Conservation (phyloP, 2,113 vertebrate species). For the Accipiter virgatus region DNA sequence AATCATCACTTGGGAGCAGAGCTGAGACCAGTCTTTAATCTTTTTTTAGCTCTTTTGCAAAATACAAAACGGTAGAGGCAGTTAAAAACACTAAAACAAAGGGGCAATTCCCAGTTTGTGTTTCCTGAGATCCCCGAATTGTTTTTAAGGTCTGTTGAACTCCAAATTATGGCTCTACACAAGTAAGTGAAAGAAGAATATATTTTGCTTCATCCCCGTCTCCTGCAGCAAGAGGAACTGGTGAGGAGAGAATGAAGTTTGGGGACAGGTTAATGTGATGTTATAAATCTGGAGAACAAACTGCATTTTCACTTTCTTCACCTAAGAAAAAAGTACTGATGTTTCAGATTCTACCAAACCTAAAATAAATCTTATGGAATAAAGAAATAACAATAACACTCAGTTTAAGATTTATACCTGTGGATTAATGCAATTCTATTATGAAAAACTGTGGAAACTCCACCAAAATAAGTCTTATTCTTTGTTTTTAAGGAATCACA, state of each 20-base stretch:
- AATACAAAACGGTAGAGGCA: background rate
- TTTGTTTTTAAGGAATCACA: background rate
- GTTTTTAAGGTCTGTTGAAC: slow-evolving; percentile 14
- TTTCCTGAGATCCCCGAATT: background rate
- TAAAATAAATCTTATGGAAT: slow-evolving; percentile 13
- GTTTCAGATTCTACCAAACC: background rate
- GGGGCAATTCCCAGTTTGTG: background rate
- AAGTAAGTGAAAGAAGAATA: background rate
- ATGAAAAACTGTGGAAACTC: slow-evolving; percentile 1
- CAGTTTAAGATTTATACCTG: slow-evolving; percentile 11
- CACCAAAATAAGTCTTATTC: background rate
- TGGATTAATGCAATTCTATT: background rate
- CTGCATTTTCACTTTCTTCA: background rate
- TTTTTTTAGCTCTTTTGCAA: background rate
- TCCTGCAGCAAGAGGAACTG: background rate
- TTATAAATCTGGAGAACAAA: background rate
- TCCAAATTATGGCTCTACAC: background rate
- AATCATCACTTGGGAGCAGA: background rate
- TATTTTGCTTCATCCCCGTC: background rate
- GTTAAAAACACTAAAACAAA: background rate
- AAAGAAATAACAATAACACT: background rate
- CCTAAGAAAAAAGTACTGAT: background rate
- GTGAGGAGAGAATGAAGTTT: background rate
- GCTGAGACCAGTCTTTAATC: background rate
- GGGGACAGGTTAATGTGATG: background rate